Evolutionary conservation across 2,888 invertebrate genomes (phyloP).

Genomic region (Metellina segmentata): DNA sequence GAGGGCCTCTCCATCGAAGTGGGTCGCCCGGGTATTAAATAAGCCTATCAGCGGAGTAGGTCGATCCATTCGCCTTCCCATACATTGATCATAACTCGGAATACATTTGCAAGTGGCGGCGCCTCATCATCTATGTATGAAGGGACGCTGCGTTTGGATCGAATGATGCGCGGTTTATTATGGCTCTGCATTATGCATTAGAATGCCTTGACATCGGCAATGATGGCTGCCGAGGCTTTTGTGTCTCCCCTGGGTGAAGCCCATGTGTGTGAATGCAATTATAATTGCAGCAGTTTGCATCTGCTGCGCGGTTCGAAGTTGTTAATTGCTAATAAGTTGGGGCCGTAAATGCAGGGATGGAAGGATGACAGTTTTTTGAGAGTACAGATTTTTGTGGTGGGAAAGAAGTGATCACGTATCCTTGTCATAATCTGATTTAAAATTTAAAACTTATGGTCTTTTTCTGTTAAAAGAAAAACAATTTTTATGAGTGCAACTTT

Average conservation of each 20-base stretch:
- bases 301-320: not conserved
- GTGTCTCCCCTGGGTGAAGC: slow-evolving; percentile 7
- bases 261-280: slow-evolving; percentile 30
- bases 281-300: not conserved
- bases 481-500: too few species aligned
- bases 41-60: slow-evolving; percentile 13
- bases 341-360: not conserved
- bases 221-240: slow-evolving; percentile 14
- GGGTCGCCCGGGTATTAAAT: slow-evolving; percentile 1
- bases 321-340: slow-evolving; percentile 10
- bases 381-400: not conserved
- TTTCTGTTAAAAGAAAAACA: too few species aligned
- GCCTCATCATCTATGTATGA: slow-evolving; percentile 68
- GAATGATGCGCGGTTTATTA: slow-evolving; percentile 63
- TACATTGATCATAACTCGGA: slow-evolving; percentile 45
- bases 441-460: too few species aligned
- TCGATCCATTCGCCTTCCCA: slow-evolving; percentile 39
- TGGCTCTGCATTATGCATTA: slow-evolving; percentile 56
- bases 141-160: slow-evolving; percentile 12
- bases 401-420: too few species aligned
- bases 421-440: too few species aligned
- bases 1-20: not conserved
- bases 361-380: not conserved
- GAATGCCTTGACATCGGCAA: slow-evolving; percentile 30
- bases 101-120: slow-evolving; percentile 52